A percentile compares a stretch with the other conserved stretches of the same genome.
These are phyloP conservation scores for Cactoblastis cactorum DNA, from an alignment of 2,888 invertebrate genomes.

Conservation along the genomic window DNA sequence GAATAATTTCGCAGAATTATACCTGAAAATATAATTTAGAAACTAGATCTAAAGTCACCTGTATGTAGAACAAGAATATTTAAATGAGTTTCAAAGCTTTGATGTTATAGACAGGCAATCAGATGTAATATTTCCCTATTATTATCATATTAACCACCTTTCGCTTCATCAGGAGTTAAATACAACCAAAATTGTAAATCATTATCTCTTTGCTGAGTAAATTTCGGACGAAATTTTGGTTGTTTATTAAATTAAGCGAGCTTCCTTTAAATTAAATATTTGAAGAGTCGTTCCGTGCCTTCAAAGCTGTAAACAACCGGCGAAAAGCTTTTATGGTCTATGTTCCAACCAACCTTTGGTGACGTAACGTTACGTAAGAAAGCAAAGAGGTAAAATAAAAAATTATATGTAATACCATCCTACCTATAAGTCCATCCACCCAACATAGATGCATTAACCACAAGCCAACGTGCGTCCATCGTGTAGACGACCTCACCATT, in stretches of 20 bases:
- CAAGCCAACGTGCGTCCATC: constrained; percentile 58
- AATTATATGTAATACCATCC: constrained; percentile 17
- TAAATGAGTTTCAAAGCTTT: too few relatives aligned
- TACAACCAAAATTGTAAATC: too few relatives aligned
- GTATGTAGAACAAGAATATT: too few relatives aligned
- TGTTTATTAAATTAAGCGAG: not conserved
- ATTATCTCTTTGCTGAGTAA: too few relatives aligned
- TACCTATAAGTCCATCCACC: constrained; percentile 68
- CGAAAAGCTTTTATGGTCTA: not conserved
- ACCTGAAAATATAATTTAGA: too few relatives aligned
- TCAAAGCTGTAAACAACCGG: not conserved
- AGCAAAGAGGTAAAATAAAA: not conserved
- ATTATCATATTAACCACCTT: too few relatives aligned
- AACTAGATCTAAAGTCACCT: too few relatives aligned
- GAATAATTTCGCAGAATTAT: too few relatives aligned
- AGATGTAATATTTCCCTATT: too few relatives aligned
- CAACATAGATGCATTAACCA: constrained; percentile 44
- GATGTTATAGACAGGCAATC: too few relatives aligned
- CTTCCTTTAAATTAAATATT: not conserved
- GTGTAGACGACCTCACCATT: constrained; percentile 65
- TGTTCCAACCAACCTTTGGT: not conserved
- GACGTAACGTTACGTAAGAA: constrained; percentile 6
- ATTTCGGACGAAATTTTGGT: not conserved
- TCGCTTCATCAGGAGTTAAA: too few relatives aligned
- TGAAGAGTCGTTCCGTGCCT: not conserved